Conservation (phyloP, 53 echinoderm and acorn worm species). For the Patiria pectinifera region DNA sequence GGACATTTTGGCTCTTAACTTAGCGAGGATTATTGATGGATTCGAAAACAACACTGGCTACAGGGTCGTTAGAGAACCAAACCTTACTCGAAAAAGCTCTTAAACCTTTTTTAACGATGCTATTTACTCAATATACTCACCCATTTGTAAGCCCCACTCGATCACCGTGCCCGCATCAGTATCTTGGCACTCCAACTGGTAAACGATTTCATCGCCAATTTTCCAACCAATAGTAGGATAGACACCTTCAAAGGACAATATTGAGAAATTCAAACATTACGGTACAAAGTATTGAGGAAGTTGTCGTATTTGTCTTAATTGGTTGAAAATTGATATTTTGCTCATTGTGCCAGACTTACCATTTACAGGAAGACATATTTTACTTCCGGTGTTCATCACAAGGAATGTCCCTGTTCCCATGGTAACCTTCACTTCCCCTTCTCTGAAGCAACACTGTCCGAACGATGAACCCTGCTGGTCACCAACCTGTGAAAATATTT, state of each 20-base stretch:
- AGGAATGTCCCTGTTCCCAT: conserved; percentile 97
- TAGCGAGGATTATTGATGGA: too few species aligned
- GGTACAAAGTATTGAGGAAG: too few species aligned
- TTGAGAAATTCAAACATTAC: too few species aligned
- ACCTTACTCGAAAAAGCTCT: not conserved
- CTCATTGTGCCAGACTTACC: conserved; percentile 57
- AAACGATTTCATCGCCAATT: conserved; percentile 71
- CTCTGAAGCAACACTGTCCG: conserved; percentile 93
- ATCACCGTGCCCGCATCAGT: conserved; percentile 85
- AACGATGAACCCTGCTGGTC: conserved; percentile 92
- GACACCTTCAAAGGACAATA: conserved; percentile 59
- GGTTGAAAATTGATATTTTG: too few species aligned
- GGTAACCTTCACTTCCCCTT: conserved; percentile 91
- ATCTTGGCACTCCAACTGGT: conserved; percentile 78
- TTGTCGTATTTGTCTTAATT: too few species aligned
- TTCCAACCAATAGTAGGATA: conserved; percentile 92
- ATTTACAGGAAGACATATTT: conserved; percentile 73
- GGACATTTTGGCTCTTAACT: too few species aligned
- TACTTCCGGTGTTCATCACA: conserved; percentile 77
- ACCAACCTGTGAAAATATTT: conserved; percentile 67
- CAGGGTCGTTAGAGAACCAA: too few species aligned
- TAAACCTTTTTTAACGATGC: conserved; percentile 62
- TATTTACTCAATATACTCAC: conserved; percentile 46
- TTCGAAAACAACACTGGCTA: too few species aligned
- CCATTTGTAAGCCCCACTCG: conserved; percentile 89